These are phyloP conservation scores for Coturnix japonica DNA, from an alignment of 2,113 vertebrate genomes.

Conservation along the genomic window DNA sequence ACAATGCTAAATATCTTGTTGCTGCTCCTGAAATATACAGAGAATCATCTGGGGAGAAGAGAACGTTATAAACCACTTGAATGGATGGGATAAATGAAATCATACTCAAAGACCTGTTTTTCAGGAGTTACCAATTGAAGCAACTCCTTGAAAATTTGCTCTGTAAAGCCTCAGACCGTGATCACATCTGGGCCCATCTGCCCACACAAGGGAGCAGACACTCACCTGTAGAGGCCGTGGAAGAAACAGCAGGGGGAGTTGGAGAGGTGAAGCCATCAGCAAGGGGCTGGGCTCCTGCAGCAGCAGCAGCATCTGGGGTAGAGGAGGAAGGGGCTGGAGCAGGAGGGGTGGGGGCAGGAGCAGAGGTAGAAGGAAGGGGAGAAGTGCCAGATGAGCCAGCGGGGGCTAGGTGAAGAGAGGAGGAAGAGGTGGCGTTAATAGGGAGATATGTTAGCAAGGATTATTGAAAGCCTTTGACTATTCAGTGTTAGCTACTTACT, in stretches of 20 bases:
- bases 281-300: slow-evolving; percentile 86
- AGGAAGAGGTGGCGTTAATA: slow-evolving; percentile 80
- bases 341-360: slow-evolving; percentile 78
- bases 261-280: slow-evolving; percentile 91
- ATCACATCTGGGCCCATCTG: slow-evolving; percentile 12
- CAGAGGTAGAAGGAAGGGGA: slow-evolving; percentile 83
- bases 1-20: neutral
- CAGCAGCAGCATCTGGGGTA: slow-evolving; percentile 84
- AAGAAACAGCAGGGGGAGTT: slow-evolving; percentile 91
- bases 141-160: neutral
- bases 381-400: slow-evolving; percentile 84
- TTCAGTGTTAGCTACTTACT: slow-evolving; percentile 67
- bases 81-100: neutral
- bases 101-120: neutral
- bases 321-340: slow-evolving; percentile 78
- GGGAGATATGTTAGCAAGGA: slow-evolving; percentile 77
- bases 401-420: slow-evolving; percentile 80
- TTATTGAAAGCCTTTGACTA: slow-evolving; percentile 69
- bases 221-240: slow-evolving; percentile 92
- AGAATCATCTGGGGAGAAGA: neutral
- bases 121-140: neutral
- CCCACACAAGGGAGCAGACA: slow-evolving; percentile 59
- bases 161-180: neutral
- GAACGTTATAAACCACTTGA: neutral
- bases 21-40: neutral